Evolutionary conservation across 2,888 invertebrate species (phyloP), one percentile per base, ranked within the genome.

Genomic region (Monoplex corrugatus): DNA sequence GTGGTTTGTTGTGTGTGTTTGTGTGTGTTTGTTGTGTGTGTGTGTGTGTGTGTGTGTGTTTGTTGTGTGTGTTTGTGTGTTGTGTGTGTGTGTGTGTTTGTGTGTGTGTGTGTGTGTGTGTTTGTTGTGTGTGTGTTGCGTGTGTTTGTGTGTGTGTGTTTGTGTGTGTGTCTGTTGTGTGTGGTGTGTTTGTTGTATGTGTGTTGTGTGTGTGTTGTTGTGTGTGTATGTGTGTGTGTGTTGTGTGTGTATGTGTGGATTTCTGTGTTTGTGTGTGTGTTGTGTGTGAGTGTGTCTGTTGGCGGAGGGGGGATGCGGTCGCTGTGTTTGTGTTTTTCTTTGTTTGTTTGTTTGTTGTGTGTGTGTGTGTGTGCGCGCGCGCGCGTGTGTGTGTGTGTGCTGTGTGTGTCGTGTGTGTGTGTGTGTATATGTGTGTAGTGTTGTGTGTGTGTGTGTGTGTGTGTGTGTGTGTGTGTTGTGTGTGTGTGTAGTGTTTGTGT

Each of bases 281-380:
- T 8, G 50, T 50, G 50, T 16, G 50, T 13, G 10, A 16, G 16
- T 50, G 16, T 13, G 8, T 13, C 8, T 50, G 50, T 13, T 50
- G 50, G 16, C 16, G 50, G 16, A 13, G 16, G 16, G 8, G 16
- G 8, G 50, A 50, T 50, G 50, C 8, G 8, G 16, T 50, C 50
- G 50, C 10, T 10, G 8, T 50, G 50, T 50, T 50, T 10, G 50
- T 50, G 8, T 50, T 50, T 50, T 50, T 50, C 19, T 13, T 13
- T 13, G 19, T 50, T 50, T 50, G 13, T 13, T 10, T 19, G 19
- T n/a, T 19, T 50, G 50, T 5, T 28, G 68, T 68, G 68, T 68
- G 68, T 68, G 68, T 50, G 68, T 68, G 68, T 68, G 68, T 68
- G 68, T 68, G n/a, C n/a, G n/a, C n/a, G n/a, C n/a, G n/a, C n/a